Base-by-base conservation (phyloP, 2,113 vertebrate genomes). In the Chloropsis cyanopogon region DNA sequence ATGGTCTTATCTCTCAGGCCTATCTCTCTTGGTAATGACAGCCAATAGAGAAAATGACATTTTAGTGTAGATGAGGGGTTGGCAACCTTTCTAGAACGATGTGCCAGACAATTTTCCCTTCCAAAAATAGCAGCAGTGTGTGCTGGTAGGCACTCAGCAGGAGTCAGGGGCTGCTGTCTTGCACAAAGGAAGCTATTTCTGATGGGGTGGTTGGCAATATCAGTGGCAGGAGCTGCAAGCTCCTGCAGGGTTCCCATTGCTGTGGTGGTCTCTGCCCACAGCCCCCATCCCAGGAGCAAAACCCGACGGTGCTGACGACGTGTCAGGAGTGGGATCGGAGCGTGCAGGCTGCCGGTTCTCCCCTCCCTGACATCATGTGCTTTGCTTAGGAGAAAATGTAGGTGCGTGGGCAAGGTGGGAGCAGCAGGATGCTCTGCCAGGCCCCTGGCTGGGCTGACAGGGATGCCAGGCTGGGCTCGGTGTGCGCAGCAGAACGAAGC, bases 91-190 rank as follows among this genome's bases (percentile, higher is more conserved):
- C 64, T 63, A 75, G 56, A 91, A 66, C 0, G 2, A 95, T 29
- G 68, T 71, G 88, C 95, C 86, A 96, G 91, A 56, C 92, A 78
- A 44, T 88, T 84, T 88, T 84, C 83, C 49, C 7, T 95, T 94
- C 96, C 69, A 88, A 84, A 95, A 93, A 91, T 82, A 93, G 92
- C 35, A 93, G 72, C 83, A 13, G 50, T n/a, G 33, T 86, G 1
- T 88, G 86, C 92, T 75, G 86, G 56, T 92, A 81, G 86, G 83
- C 87, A 8, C 91, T 88, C 83, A 4, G 60, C 91, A 83, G 76
- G 82, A 80, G 57, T 69, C 78, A 85, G 79, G 63, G 80, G 52
- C 81, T 81, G 59, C 86, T 78, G 80, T 90, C 92, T 96, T 81
- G 86, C 83, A 86, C 86, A 73, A 88, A 92, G 71, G 60, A 81